These are phyloP conservation scores for Megathymus violae DNA, from an alignment of 1,140 invertebrate genomes.

Conservation along the genomic window DNA sequence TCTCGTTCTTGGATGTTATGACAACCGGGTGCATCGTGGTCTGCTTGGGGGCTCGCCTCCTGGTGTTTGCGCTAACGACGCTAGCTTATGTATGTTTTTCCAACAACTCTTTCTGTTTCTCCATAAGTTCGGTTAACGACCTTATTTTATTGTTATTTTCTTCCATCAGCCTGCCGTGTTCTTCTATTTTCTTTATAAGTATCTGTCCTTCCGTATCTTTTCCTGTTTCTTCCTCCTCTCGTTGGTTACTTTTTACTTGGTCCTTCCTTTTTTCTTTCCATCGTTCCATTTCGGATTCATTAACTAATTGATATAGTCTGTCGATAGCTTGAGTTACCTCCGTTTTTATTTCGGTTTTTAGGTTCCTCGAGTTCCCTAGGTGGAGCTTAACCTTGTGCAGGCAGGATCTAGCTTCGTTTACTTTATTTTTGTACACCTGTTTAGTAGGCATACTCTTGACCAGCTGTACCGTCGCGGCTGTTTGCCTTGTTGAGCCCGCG, in stretches of 20 bases:
- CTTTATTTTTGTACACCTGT: too few relatives aligned
- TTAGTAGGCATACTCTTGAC: too few relatives aligned
- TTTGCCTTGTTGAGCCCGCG: too few relatives aligned
- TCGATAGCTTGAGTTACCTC: too few relatives aligned
- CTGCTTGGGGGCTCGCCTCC: neutral
- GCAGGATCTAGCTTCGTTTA: too few relatives aligned
- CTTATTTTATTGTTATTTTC: neutral
- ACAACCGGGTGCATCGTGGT: constrained; percentile 17
- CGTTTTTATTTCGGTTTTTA: too few relatives aligned
- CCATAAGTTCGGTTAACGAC: neutral
- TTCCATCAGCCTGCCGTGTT: neutral
- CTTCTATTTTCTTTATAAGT: neutral
- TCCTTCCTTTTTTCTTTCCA: too few relatives aligned
- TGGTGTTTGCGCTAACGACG: neutral
- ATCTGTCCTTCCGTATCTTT: neutral
- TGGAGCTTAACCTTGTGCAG: too few relatives aligned
- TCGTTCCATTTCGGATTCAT: too few relatives aligned
- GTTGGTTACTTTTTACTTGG: neutral
- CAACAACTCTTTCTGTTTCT: neutral
- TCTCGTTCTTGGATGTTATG: neutral
- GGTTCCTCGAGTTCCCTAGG: too few relatives aligned
- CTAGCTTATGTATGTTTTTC: neutral
- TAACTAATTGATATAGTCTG: too few relatives aligned
- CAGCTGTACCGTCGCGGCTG: too few relatives aligned
- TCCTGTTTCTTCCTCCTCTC: neutral